Evolutionary conservation across 1,140 invertebrate genomes (phyloP), one percentile per base, ranked within the genome.

Genomic region (Danaus plexippus): DNA sequence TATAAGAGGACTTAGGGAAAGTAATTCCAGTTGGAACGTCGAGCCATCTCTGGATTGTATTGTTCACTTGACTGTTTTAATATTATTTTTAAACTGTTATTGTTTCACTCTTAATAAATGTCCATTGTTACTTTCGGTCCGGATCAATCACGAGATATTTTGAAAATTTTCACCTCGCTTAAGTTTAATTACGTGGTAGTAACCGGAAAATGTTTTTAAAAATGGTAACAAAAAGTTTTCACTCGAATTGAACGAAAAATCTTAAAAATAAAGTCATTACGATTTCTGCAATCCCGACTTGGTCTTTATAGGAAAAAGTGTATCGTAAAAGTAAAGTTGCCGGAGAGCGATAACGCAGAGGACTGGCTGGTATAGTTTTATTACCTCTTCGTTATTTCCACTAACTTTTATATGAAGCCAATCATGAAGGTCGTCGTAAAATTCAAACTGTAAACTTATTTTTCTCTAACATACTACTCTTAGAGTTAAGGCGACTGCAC

Each of bases 1-100:
- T 77, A 74, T 74, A 59, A 64, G 41, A 22, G 56, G 64, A 77
- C 58, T 77, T 74, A 54, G 32, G n/a, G 10, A 15, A 65, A 71
- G 64, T 73, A 68, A 70, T 72, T 69, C 63, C 42, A 54, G 64
- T 69, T 71, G 67, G 12, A 40, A 51, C 32, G 11, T 32, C 22
- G 18, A 51, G 49, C 49, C n/a, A 11, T 40, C 41, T n/a, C 15
- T 10, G 7, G 18, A 8, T 51, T 51, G 22, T n/a, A 11, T 12
- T 51, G 9, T 46, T 13, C 44, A 32, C 22, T 32, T 32, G 22
- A 32, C 22, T 32, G 22, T 32, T 32, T 32, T 32, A 32, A 32
- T 32, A 32, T 32, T 32, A 32, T 32, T 32, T 32, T 32, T 32
- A 32, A 32, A 32, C 22, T 32, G 22, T 32, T 32, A 32, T 32